Base-by-base conservation (phyloP, 2,888 invertebrate genomes). In the Nudaria mundana region DNA sequence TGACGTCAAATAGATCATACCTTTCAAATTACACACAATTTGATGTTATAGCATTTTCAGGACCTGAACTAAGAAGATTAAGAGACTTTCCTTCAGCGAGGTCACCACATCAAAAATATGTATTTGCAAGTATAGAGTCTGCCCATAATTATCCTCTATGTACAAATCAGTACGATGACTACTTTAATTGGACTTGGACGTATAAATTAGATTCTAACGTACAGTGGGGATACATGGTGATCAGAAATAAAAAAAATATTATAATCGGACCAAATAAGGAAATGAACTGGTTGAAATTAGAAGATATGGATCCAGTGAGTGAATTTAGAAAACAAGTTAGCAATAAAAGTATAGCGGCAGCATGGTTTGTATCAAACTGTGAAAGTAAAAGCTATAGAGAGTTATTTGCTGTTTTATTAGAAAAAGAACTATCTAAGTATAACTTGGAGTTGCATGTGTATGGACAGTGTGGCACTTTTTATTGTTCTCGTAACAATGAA, bases 331-430 rank as follows among this genome's bases (percentile, higher is more conserved):
- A 44, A 2, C 59, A 56, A 22, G 35, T 76, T 15, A 57, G 40
- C n/a, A 47, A 44, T 6, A 77, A 77, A 48, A 62, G 42, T 0
- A 72, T 63, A 46, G 66, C 72, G 5, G 76, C 71, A 0, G 76
- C 76, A 3, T 77, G 76, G 78, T 71, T 79, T 36, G 71, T 74
- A 0, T 77, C 77, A 1, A 71, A 76, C 20, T 77, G 76, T 30
- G 25, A 42, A 3, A 52, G 71, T 0, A 51, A 29, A 31, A 71
- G 65, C 36, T 38, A 47, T 1, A 52, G 76, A 37, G 58, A 66
- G 31, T 2, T 18, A 3, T 68, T 65, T 43, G 67, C 58, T 1
- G 32, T 40, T 7, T 12, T 56, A 6, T 41, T 78, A 1, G 44
- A 61, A 28, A 20, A 6, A 3, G 61, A 62, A 26, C 39, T 76